Percentiles rank a stretch among this genome's conserved stretches.
phyloP scores from a whole-genome alignment of 2,113 vertebrate genomes.

The Galemys pyrenaicus region DNA sequence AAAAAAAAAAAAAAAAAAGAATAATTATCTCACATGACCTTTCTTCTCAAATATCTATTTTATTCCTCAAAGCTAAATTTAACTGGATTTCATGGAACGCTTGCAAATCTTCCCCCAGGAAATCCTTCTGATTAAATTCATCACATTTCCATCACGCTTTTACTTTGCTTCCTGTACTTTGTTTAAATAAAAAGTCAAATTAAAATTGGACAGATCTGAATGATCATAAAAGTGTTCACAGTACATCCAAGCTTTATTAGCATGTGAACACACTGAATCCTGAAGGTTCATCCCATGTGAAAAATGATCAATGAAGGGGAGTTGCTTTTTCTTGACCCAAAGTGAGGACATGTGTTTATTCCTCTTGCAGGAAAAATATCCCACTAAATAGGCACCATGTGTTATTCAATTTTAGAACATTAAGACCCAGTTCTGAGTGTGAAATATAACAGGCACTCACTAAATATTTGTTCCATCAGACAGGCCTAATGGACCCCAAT shows the following conservation, averaged over 20 bases:
- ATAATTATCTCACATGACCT: background rate
- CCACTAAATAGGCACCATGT: background rate
- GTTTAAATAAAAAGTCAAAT: constrained; percentile 31
- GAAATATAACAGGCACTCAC: background rate
- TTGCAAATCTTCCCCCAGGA: background rate
- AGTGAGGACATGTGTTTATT: background rate
- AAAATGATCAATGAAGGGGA: background rate
- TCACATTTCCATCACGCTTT: background rate
- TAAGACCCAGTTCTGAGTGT: background rate
- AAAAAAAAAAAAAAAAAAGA: background rate
- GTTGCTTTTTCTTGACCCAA: background rate
- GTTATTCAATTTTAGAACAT: background rate
- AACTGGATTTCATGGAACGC: background rate
- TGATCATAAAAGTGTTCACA: background rate
- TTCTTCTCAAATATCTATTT: background rate
- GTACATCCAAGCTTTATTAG: background rate
- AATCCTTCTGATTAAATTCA: background rate
- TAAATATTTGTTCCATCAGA: background rate
- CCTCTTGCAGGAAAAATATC: background rate
- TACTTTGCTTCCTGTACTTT: background rate
- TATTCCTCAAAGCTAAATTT: background rate
- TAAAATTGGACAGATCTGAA: background rate
- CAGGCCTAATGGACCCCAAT: background rate
- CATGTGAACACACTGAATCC: background rate
- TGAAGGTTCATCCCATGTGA: background rate